Evolutionary conservation across 2,113 vertebrate genomes (phyloP), one percentile per base, ranked within the genome.

Genomic region (Tetrax tetrax): DNA sequence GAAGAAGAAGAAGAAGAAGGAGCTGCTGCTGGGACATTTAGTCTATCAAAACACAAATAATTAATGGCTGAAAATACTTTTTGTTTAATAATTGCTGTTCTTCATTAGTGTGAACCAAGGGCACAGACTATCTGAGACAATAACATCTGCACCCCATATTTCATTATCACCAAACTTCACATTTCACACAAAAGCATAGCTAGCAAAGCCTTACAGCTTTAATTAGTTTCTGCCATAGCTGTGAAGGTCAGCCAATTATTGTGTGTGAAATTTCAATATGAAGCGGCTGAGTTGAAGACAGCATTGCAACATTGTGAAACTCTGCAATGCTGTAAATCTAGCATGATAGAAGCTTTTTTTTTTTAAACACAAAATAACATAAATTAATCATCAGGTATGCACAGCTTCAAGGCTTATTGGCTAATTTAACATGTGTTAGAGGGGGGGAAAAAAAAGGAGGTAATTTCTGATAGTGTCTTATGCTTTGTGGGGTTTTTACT

Each of bases 181-280:
- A 98, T 99, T 98, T 98, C 98, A 98, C 96, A 98, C 98, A 98
- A 98, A 98, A 98, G 98, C 98, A 96, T 97, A 98, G 98, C 99
- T 99, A 98, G 97, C 96, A 95, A 96, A 97, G 97, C 98, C 99
- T 99, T 98, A 98, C 99, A 99, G 99, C 98, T 99, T 99, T 99
- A 99, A 99, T 99, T 99, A 99, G 99, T 99, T 99, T 98, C 98
- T 99, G 98, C 98, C 97, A 97, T 98, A 98, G 98, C 98, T 98
- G 98, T 98, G 99, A 99, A 99, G 99, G 99, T 99, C 99, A 99
- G 98, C 98, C 99, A 99, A 99, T 99, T 99, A 99, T 98, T 98
- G 98, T 98, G 98, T 98, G 98, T 98, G 99, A 99, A 99, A 99
- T 99, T 99, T 99, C 99, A 98, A 98, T 98, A 98, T 97, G 97